phyloP scores from a whole-genome alignment of 2,888 invertebrate species.

The Cosmorhoe ocellata region DNA sequence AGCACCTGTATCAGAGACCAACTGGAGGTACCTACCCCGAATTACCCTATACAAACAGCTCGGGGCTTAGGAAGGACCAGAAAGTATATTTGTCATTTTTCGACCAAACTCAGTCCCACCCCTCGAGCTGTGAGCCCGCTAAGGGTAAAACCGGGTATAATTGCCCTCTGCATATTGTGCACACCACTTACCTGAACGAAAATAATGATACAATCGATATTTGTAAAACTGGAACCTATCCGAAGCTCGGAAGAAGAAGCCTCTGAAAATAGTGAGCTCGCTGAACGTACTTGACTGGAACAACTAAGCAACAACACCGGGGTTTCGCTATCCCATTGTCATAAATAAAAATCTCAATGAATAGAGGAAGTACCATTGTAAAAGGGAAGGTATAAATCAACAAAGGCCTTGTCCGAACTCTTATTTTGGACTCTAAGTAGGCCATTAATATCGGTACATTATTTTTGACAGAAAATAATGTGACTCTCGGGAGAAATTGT shows the following conservation, averaged over 20 bases:
- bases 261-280: too few species aligned
- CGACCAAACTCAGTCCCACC: background rate
- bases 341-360: background rate
- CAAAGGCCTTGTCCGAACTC: background rate
- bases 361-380: background rate
- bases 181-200: too few species aligned
- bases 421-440: background rate
- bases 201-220: too few species aligned
- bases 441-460: constrained; percentile 14
- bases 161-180: too few species aligned
- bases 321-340: too few species aligned
- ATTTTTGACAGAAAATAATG: constrained; percentile 18
- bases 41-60: constrained; percentile 10
- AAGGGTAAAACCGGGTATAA: background rate
- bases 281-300: too few species aligned
- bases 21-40: too few species aligned
- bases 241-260: too few species aligned
- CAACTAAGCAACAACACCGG: too few species aligned
- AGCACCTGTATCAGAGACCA: background rate
- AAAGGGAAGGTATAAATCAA: constrained; percentile 8
- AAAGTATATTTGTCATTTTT: constrained; percentile 5
- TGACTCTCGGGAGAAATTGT: constrained; percentile 4
- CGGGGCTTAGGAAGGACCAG: background rate
- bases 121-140: background rate
- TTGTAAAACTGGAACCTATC: too few species aligned